phyloP scores from a whole-genome alignment of 35 echinoderm and acorn worm genomes.

The Patiria miniata region DNA sequence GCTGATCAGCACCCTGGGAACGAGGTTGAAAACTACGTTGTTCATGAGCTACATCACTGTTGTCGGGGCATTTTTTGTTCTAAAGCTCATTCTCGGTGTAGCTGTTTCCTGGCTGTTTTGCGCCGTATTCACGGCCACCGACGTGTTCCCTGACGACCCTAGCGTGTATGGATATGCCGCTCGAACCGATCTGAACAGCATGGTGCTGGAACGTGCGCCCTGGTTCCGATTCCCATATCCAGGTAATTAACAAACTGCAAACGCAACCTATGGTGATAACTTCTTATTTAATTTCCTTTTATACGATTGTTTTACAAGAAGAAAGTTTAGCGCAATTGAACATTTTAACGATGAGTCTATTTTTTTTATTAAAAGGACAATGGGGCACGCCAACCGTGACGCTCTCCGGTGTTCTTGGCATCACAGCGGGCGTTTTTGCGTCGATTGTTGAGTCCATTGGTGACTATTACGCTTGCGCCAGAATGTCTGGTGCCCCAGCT shows the following conservation, averaged over 20 bases:
- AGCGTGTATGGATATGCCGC: conserved; percentile 77
- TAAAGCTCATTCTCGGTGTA: conserved; percentile 86
- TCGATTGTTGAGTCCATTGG: conserved; percentile 91
- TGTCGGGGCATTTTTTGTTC: too few species aligned
- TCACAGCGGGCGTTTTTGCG: conserved; percentile 84
- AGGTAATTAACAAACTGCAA: too few species aligned
- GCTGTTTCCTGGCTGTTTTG: conserved; percentile 71
- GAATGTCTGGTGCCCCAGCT: conserved; percentile 79
- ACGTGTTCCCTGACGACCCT: conserved; percentile 76
- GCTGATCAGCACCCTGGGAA: background rate
- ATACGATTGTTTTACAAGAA: too few species aligned
- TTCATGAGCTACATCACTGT: too few species aligned
- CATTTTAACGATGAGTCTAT: too few species aligned
- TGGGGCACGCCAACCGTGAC: conserved; percentile 82
- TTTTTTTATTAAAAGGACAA: conserved; percentile 76
- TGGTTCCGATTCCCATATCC: conserved; percentile 94
- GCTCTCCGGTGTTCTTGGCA: conserved; percentile 67
- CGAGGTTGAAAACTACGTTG: too few species aligned
- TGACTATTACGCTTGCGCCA: conserved; percentile 90
- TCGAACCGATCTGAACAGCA: conserved; percentile 75
- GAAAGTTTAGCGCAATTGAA: too few species aligned
- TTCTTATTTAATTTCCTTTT: too few species aligned
- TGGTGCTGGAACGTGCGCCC: conserved; percentile 49
- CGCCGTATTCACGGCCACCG: conserved; percentile 61
- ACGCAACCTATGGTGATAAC: too few species aligned